These are phyloP conservation scores for Synergus itoensis DNA, from an alignment of 2,888 invertebrate genomes.

Conservation along the genomic window DNA sequence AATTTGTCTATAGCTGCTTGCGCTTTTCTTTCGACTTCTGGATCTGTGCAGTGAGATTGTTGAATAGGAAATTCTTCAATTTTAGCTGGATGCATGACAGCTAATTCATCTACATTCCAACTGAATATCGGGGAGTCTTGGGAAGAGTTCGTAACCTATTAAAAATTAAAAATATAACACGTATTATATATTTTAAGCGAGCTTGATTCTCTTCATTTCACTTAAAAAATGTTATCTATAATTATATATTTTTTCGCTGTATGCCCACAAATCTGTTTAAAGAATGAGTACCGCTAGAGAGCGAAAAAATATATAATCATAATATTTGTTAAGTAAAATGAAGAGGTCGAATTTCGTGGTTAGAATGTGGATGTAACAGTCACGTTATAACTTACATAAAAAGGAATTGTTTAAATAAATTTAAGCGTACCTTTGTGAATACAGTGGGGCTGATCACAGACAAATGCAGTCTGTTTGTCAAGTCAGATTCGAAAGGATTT, in stretches of 20 bases:
- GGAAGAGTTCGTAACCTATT: conserved; percentile 74
- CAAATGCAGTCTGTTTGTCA: conserved; percentile 83
- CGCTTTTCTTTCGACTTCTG: conserved; percentile 82
- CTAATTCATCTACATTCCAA: conserved; percentile 87
- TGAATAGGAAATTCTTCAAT: conserved; percentile 83
- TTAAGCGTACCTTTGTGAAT: conserved; percentile 68
- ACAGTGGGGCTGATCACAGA: conserved; percentile 83
- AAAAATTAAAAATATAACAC: conserved; percentile 24
- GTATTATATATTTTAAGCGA: no score
- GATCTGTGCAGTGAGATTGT: conserved; percentile 83
- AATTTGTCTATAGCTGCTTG: conserved; percentile 85
- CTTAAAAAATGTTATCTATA: no score
- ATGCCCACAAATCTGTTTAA: no score
- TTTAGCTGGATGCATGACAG: conserved; percentile 83
- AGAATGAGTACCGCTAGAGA: no score
- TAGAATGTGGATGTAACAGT: no score
- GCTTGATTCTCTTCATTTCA: no score
- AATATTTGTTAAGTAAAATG: no score
- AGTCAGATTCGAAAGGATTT: conserved; percentile 85
- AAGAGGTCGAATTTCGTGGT: no score
- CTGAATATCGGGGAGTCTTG: conserved; percentile 79
- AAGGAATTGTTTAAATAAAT: neutral
- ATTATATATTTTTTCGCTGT: no score
- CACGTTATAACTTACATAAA: no score
- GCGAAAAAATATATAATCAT: no score